Conservation (phyloP, 2,113 vertebrate species). For the Eleginops maclovinus region DNA sequence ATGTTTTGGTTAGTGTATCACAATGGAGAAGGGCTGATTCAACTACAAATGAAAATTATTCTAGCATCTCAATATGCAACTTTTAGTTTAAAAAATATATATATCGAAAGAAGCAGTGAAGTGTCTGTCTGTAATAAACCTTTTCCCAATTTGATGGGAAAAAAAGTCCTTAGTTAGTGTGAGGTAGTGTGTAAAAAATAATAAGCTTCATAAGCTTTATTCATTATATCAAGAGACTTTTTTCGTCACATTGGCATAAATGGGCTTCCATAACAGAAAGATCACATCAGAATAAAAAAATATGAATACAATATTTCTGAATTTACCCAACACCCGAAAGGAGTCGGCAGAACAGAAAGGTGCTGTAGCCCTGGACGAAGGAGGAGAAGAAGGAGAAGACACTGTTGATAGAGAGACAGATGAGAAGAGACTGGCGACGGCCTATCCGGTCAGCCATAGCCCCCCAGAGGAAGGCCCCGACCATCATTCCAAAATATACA, state of each 20-base stretch:
- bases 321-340: conserved; percentile 97
- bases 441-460: conserved; percentile 95
- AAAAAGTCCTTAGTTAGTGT: not conserved
- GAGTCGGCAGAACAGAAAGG: conserved; percentile 96
- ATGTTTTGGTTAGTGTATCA: not conserved
- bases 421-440: conserved; percentile 94
- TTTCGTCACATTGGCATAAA: no score
- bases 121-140: no score
- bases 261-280: no score
- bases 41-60: not conserved
- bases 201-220: no score
- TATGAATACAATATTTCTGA: not conserved
- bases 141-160: no score
- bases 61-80: conserved; percentile 33
- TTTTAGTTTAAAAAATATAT: not conserved
- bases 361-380: conserved; percentile 98
- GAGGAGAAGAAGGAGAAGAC: conserved; percentile 99
- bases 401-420: conserved; percentile 98
- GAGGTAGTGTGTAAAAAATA: no score
- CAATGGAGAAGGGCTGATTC: not conserved
- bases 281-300: not conserved
- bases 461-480: conserved; percentile 97
- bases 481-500: conserved; percentile 98
- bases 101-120: conserved; percentile 11
- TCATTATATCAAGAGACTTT: no score